Percentiles rank a stretch among this genome's conserved stretches.
These are phyloP conservation scores for Holothuria glaberrima DNA, from an alignment of 35 echinoderm and acorn worm genomes.

Conservation along the genomic window DNA sequence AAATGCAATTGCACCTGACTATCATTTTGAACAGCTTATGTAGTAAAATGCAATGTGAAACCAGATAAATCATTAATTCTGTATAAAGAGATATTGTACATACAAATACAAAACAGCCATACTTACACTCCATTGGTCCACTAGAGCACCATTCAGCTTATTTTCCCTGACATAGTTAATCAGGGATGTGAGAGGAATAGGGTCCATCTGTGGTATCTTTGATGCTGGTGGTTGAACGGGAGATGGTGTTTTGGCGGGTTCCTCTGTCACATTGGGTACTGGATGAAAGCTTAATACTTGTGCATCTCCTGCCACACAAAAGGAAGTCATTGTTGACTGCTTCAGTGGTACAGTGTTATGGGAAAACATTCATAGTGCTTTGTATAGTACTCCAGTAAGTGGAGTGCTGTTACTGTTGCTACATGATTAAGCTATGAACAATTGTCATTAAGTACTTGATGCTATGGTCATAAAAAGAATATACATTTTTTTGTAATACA, in stretches of 20 bases:
- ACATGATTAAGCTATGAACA: not conserved
- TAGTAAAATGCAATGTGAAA: too few relatives aligned
- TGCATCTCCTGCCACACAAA: conserved; percentile 18
- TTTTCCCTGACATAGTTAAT: conserved; percentile 41
- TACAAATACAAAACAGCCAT: not conserved
- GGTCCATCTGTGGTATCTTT: conserved; percentile 26
- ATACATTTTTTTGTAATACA: too few relatives aligned
- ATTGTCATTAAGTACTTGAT: too few relatives aligned
- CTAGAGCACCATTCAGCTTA: conserved; percentile 53
- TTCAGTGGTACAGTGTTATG: not conserved
- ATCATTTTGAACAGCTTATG: too few relatives aligned
- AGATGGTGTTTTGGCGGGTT: not conserved
- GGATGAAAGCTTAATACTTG: not conserved
- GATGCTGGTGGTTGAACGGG: not conserved
- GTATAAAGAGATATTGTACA: too few relatives aligned
- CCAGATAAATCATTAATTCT: too few relatives aligned
- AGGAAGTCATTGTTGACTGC: not conserved
- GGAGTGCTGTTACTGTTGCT: not conserved
- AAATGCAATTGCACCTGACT: too few relatives aligned
- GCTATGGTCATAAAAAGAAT: too few relatives aligned
- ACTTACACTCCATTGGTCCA: conserved; percentile 61
- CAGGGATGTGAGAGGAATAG: conserved; percentile 25
- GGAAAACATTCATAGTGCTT: too few relatives aligned
- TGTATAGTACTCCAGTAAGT: not conserved
- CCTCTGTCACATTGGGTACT: not conserved